Conservation (phyloP, 2,113 vertebrate genomes). For the Pteruthius melanotis region DNA sequence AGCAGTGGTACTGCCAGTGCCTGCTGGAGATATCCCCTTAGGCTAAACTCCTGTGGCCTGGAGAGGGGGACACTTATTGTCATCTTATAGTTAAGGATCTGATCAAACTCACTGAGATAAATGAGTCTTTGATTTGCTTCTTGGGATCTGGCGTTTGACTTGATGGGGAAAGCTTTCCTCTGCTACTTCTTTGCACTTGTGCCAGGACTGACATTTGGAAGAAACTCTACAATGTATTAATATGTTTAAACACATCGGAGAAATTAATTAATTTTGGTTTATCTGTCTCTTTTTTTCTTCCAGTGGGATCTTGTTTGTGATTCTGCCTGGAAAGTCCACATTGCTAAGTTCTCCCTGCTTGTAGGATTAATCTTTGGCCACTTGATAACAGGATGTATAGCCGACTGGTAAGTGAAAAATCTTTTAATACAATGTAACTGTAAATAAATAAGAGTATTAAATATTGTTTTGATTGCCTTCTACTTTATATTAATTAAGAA, state of each 20-base stretch:
- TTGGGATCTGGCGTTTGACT: neutral
- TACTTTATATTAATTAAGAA: neutral
- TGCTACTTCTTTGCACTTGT: neutral
- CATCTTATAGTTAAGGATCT: neutral
- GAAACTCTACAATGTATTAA: neutral
- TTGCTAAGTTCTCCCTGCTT: conserved; percentile 94
- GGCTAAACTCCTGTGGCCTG: neutral
- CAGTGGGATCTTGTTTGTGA: conserved; percentile 98
- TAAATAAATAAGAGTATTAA: neutral
- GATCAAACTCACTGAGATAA: neutral
- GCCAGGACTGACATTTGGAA: neutral
- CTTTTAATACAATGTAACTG: neutral
- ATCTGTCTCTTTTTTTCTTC: conserved; percentile 57
- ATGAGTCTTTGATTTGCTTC: neutral
- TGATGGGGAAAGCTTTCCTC: neutral
- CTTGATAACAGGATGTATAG: conserved; percentile 95
- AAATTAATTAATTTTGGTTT: neutral
- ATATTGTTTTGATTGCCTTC: neutral
- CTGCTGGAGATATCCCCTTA: neutral
- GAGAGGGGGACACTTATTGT: neutral
- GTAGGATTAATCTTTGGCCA: conserved; percentile 98
- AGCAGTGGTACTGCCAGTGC: too few relatives aligned
- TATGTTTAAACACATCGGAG: neutral
- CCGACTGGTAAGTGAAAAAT: conserved; percentile 88
- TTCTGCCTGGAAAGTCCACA: conserved; percentile 96